Conservation (phyloP, 2,113 vertebrate genomes). For the Epinephelus moara region DNA sequence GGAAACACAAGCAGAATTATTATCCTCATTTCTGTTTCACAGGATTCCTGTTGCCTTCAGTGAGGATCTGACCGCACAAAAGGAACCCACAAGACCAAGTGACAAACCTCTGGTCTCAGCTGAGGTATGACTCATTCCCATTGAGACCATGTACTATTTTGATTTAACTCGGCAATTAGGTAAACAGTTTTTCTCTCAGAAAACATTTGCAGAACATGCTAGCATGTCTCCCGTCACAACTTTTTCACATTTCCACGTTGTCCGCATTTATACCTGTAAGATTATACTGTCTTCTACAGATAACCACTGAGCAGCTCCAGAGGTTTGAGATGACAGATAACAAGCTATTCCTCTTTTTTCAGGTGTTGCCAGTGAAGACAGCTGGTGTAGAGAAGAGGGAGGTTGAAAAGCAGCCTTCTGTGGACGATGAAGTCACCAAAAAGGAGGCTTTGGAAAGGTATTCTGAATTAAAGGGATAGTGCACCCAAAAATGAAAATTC, state of each 20-base stretch:
- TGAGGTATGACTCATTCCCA: conserved; percentile 52
- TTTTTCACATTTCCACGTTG: background rate
- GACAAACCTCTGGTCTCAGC: conserved; percentile 51
- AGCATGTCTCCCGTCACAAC: background rate
- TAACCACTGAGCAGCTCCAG: background rate
- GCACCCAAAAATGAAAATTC: too few species aligned
- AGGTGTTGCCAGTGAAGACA: conserved; percentile 48
- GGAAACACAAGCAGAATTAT: background rate
- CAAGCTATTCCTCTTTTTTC: background rate
- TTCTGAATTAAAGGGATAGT: background rate
- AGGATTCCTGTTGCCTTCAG: conserved; percentile 57
- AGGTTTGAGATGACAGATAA: background rate
- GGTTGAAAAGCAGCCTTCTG: conserved; percentile 64
- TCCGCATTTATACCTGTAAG: background rate
- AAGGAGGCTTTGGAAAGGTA: conserved; percentile 79
- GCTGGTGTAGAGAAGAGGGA: conserved; percentile 65
- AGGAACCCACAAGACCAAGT: conserved; percentile 26
- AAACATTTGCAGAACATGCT: background rate
- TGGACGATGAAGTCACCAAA: conserved; percentile 72
- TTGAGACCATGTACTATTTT: background rate
- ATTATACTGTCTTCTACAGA: background rate
- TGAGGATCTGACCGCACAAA: conserved; percentile 50
- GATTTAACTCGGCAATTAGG: too few species aligned
- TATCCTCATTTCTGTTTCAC: background rate
- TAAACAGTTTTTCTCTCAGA: too few species aligned